Base-by-base conservation (phyloP, 2,113 vertebrate genomes). In the Syrmaticus mikado region DNA sequence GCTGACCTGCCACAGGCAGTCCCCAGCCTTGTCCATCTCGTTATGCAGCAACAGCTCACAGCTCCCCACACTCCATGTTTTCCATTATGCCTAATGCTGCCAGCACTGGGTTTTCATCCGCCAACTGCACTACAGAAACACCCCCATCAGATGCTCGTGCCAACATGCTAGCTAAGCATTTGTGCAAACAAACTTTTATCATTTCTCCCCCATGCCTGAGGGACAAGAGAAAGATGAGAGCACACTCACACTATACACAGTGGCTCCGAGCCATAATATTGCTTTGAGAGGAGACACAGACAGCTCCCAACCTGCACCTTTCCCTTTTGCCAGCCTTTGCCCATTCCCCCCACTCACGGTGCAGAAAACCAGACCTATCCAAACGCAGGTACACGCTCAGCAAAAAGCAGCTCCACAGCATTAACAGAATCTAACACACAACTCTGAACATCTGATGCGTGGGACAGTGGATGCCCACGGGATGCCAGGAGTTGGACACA, bases 71-170 rank as follows among this genome's bases (percentile, higher is more conserved):
- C 21, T 36, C 22, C 11, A 0, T 2, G 10, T 16, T 22, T 27
- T 19, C 45, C 46, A 28, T 22, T 43, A 11, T 1, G 4, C 18
- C 76, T 5, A 34, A n/a, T 0, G 1, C 10, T 8, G 12, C 2
- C 79, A 62, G 85, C 36, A 12, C 8, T 34, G 36, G 45, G 50
- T 66, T 62, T 9, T 38, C 34, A 50, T 27, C n/a, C 52, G 62
- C 66, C 46, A 19, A 21, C 43, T 43, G 57, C 45, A 11, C 50
- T 61, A 27, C 57, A 48, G 0, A 5, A 64, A 83, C 9, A 50
- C 30, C 55, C 16, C 17, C 55, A 20, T 0, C 15, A 10, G 62
- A 8, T 25, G 14, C 17, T 27, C 28, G 27, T 0, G 2, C 48
- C 58, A 24, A 13, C 0, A 0, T 9, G 17, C 53, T 22, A 24